phyloP scores from a whole-genome alignment of 2,797 vertebrate species.

The Mus spretus region DNA sequence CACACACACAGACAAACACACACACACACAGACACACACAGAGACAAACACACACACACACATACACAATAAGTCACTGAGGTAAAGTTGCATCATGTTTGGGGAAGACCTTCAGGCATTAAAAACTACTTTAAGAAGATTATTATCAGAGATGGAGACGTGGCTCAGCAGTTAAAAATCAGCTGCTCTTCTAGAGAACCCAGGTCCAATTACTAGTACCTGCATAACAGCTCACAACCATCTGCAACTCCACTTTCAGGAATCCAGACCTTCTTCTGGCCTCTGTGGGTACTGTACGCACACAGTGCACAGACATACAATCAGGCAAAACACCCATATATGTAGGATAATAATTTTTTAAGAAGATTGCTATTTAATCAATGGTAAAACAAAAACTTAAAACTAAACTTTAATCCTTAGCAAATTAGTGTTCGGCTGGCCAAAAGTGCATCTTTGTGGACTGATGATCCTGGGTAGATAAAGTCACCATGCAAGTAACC shows the following conservation, averaged over 20 bases:
- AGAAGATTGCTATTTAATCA: neutral
- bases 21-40: neutral
- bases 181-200: neutral
- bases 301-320: too few relatives aligned
- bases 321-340: neutral
- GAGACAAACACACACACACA: neutral
- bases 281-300: neutral
- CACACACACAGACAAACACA: too few relatives aligned
- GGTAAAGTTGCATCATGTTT: neutral
- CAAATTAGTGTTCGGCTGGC: neutral
- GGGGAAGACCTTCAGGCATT: neutral
- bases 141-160: neutral
- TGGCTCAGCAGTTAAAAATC: neutral
- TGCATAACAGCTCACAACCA: neutral
- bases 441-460: neutral
- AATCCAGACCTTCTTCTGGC: neutral
- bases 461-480: neutral
- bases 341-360: neutral
- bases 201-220: neutral
- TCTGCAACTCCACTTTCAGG: neutral
- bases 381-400: constrained; percentile 12
- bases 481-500: neutral
- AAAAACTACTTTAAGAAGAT: constrained; percentile 4
- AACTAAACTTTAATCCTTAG: constrained; percentile 22
- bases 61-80: neutral